phyloP scores from a whole-genome alignment of 2,797 vertebrate genomes.

The Pipistrellus pipistrellus region DNA sequence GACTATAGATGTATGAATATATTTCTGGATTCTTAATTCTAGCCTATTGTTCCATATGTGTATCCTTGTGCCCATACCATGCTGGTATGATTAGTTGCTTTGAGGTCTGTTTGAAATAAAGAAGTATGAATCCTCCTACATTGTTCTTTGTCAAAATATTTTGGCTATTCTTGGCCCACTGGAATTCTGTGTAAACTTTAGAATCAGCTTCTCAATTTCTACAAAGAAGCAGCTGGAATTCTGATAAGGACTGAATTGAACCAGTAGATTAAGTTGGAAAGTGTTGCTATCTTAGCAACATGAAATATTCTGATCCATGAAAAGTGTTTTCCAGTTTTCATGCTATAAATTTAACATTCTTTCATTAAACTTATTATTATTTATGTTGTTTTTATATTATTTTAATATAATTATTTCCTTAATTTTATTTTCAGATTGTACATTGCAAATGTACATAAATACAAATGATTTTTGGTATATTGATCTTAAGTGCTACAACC shows the following conservation, averaged over 20 bases:
- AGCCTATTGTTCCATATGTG: neutral
- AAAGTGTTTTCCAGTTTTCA: neutral
- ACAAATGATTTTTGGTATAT: constrained; percentile 8
- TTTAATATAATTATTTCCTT: neutral
- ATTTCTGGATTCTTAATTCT: neutral
- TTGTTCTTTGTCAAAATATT: neutral
- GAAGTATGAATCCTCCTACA: neutral
- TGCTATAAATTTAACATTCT: neutral
- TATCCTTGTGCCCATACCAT: neutral
- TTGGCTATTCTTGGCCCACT: neutral
- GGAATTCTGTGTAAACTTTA: neutral
- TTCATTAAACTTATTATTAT: neutral
- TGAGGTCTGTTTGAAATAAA: neutral
- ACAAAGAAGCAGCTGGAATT: neutral
- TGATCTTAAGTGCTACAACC: neutral
- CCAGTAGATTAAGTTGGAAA: neutral
- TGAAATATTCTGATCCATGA: neutral
- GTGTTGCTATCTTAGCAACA: neutral
- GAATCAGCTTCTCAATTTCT: neutral
- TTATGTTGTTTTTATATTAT: neutral
- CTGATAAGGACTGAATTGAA: neutral
- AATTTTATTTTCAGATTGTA: neutral
- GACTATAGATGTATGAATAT: neutral
- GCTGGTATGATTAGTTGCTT: neutral
- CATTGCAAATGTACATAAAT: neutral